Base-by-base conservation (phyloP, 2,888 invertebrate genomes). In the Synanthedon myopaeformis region DNA sequence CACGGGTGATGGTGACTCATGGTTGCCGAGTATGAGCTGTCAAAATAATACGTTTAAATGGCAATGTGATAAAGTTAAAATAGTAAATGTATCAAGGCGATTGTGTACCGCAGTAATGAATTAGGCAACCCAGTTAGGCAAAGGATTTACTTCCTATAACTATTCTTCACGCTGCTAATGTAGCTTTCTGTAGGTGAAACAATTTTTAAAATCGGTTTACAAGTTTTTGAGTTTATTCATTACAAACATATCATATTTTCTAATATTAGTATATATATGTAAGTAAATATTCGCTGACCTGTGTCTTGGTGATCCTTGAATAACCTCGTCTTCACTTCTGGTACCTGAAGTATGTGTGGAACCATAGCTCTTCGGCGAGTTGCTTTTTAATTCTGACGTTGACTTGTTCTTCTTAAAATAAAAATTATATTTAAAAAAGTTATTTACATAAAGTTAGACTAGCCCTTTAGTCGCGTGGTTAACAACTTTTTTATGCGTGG, bases 371-470 rank as follows among this genome's bases (percentile, higher is more conserved):
- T 72, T 80, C 0, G 87, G 86, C 0, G 87, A 87, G 17, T 79
- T 74, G 0, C 71, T 72, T 61, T 88, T 88, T 55, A 88, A 59
- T 52, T 88, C 88, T 0, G 88, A 88, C 0, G 88, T 83, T 0
- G 88, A 88, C 60, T 88, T 87, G 61, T 89, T 83, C 70, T 89
- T 86, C 86, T 89, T 71, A 0, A 70, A 72, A 49, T 4, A 42
- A n/a, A 11, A n/a, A 42, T 45, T 8, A 35, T 35, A 4, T 23
- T 23, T 23, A 23, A 23, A 23, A 23, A 5, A 23, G 23, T 4
- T 23, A 17, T 17, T 17, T 4, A 57, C 13, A 58, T 55, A 55
- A 23, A 51, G n/a, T 10, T 45, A 50, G 11, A 41, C 35, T 23
- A 41, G 48, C 41, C 51, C 41, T 10, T 10, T 45, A 35, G 42